phyloP scores from a whole-genome alignment of 2,113 vertebrate species.

The Gallinago paraguaiae region DNA sequence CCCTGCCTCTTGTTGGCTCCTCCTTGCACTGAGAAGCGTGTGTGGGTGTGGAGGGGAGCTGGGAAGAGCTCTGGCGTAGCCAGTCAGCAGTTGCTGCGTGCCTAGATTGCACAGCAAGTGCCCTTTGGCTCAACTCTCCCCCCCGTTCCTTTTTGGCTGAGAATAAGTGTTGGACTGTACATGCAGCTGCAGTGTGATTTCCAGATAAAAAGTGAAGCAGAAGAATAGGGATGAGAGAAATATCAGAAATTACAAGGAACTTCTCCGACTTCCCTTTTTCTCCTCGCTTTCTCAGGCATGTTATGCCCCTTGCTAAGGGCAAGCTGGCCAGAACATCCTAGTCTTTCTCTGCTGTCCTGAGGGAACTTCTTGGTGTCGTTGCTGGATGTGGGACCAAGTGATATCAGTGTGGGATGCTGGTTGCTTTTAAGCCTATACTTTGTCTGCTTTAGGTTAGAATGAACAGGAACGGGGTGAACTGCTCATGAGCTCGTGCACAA shows the following conservation, averaged over 20 bases:
- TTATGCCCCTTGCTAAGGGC: not conserved
- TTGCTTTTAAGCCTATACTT: not conserved
- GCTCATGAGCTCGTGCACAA: not conserved
- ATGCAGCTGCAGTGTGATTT: not conserved
- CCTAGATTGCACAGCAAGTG: not conserved
- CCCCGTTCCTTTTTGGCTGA: not conserved
- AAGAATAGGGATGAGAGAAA: not conserved
- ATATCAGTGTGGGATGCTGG: not conserved
- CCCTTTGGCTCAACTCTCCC: slow-evolving; percentile 6
- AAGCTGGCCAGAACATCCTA: not conserved
- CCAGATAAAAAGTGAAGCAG: not conserved
- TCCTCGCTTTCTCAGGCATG: not conserved
- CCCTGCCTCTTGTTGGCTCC: not conserved
- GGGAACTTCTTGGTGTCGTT: not conserved
- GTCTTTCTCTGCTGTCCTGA: not conserved
- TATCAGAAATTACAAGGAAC: not conserved
- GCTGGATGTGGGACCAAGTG: not conserved
- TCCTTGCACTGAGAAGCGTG: not conserved
- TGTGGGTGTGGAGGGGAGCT: not conserved
- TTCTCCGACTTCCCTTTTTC: not conserved
- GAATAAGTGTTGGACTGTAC: not conserved
- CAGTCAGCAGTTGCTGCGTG: not conserved
- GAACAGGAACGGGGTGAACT: not conserved
- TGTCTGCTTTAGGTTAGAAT: not conserved
- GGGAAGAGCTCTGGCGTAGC: not conserved